Evolutionary conservation across 2,888 invertebrate species (phyloP), one percentile per base, ranked within the genome.

Genomic region (Temnothorax rugatulus): DNA sequence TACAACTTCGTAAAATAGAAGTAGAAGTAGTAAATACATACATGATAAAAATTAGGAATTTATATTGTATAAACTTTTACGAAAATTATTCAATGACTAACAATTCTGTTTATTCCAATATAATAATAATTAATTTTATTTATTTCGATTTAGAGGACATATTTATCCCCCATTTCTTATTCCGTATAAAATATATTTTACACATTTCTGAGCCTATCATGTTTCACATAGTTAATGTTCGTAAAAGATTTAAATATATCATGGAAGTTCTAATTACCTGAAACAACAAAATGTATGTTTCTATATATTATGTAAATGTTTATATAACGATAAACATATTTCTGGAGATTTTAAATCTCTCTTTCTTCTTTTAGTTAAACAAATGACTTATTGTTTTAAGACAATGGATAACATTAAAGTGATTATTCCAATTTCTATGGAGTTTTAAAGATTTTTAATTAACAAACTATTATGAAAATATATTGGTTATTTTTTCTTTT

Each of bases 261-360:
- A 77, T n/a, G 18, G 85, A 83, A 52, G 83, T 77, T 66, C 73
- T 85, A 18, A 85, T 77, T 41, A 85, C 85, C 85, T 83, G 38
- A 21, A 69, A 77, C n/a, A 74, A 41, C 4, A 61, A 52, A 29
- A 41, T 21, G 3, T 38, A 34, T 47, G 4, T 50, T 38, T 50
- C 4, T 18, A 13, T 1, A 34, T 18, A n/a, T 25, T 25, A 18
- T 29, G 3, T 18, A 68, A 47, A 47, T 57, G 7, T 5, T 25
- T 13, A 13, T 9, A 34, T 41, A 41, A n/a, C 4, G 11, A 34
- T 59, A 59, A 21, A 21, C 9, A 7, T 57, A 57, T 57, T 4
- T 34, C 18, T 25, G 13, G 9, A 63, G 11, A n/a, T 38, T n/a
- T 21, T 44, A 54, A 54, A 54, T 21, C 3, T 9, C 2, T 21